phyloP scores from a whole-genome alignment of 2,888 invertebrate species.

The Leucania comma region DNA sequence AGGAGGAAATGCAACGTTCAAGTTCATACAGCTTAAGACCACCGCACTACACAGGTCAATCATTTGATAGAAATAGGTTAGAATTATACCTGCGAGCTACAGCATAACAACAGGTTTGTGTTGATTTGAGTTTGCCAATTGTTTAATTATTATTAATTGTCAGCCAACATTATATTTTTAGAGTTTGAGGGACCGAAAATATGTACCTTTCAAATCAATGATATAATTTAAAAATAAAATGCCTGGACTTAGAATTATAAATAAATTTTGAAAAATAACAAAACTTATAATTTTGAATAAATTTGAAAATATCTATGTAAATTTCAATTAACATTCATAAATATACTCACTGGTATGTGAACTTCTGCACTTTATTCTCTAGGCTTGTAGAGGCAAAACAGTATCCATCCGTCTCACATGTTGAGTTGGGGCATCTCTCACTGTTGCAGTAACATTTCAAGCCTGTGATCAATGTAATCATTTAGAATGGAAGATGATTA shows the following conservation, averaged over 20 bases:
- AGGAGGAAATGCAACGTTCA: conserved; percentile 89
- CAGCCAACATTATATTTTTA: conserved; percentile 49
- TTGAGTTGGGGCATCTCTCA: conserved; percentile 94
- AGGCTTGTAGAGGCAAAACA: conserved; percentile 95
- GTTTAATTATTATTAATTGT: conserved; percentile 47
- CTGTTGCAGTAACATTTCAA: conserved; percentile 97
- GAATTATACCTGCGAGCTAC: conserved; percentile 69
- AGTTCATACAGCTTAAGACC: conserved; percentile 91
- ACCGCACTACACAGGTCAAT: conserved; percentile 85
- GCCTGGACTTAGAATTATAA: conserved; percentile 25
- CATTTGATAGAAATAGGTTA: conserved; percentile 82
- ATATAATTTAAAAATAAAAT: conserved; percentile 19
- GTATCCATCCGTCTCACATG: conserved; percentile 97
- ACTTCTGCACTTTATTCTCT: conserved; percentile 91
- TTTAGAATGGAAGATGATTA: conserved; percentile 14
- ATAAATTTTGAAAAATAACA: conserved; percentile 43
- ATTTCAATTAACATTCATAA: conserved; percentile 16
- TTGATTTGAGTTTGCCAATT: conserved; percentile 85
- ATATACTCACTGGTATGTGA: conserved; percentile 94
- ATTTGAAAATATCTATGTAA: conserved; percentile 14
- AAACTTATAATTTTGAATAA: conserved; percentile 12
- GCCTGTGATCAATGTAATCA: conserved; percentile 83
- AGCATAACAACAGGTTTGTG: conserved; percentile 74
- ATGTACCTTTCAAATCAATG: conserved; percentile 66
- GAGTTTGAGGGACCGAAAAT: conserved; percentile 58